phyloP scores from a whole-genome alignment of 2,888 invertebrate genomes.

The Nebria brevicollis region DNA sequence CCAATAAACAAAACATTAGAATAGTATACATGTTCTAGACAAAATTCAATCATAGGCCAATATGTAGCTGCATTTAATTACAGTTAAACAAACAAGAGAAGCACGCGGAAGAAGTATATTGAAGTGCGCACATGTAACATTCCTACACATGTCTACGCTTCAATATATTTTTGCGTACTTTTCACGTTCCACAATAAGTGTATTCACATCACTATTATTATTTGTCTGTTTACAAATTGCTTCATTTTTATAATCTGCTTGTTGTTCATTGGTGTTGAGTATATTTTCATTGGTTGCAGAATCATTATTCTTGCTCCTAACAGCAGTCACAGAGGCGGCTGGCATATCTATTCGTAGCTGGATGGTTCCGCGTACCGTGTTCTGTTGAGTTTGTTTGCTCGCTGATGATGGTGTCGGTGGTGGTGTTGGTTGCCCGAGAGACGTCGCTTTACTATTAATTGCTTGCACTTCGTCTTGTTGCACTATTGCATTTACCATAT shows the following conservation, averaged over 20 bases:
- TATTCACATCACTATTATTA: constrained; percentile 8
- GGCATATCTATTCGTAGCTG: constrained; percentile 49
- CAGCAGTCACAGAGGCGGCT: background rate
- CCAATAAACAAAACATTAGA: constrained; percentile 52
- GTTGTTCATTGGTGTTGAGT: background rate
- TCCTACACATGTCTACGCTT: background rate
- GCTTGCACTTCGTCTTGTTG: background rate
- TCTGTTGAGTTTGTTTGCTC: constrained; percentile 14
- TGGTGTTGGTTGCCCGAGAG: background rate
- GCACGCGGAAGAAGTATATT: background rate
- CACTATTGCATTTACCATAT: background rate
- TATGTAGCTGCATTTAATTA: background rate
- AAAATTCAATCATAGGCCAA: background rate
- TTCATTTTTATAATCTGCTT: background rate
- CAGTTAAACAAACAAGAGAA: background rate
- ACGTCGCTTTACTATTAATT: background rate
- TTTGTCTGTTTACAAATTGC: constrained; percentile 14
- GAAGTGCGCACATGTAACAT: background rate
- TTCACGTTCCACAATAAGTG: background rate
- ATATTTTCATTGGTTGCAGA: no score
- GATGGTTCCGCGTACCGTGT: constrained; percentile 50
- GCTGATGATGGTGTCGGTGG: background rate
- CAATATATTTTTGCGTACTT: background rate
- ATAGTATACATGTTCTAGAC: background rate
- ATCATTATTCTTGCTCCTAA: background rate